phyloP scores from a whole-genome alignment of 2,888 invertebrate species.

The Terebella lapidaria region DNA sequence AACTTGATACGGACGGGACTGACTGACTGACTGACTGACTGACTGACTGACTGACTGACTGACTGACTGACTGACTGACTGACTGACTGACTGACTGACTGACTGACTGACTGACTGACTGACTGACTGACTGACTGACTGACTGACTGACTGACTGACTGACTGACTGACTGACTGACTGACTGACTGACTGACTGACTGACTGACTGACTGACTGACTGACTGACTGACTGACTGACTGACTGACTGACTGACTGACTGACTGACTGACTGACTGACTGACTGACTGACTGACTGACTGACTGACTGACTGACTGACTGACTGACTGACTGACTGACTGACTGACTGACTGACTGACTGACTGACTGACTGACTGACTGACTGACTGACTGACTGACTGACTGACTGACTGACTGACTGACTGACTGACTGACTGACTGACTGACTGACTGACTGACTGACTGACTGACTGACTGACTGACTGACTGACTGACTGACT shows the following conservation, averaged over 20 bases:
- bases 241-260: constrained; percentile 2
- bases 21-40: constrained; percentile 7
- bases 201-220: constrained; percentile 5
- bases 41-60: constrained; percentile 7
- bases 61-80: constrained; percentile 10
- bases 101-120: constrained; percentile 5
- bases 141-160: constrained; percentile 8
- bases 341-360: constrained; percentile 3
- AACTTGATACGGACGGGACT: too few relatives aligned
- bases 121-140: constrained; percentile 2
- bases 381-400: not conserved
- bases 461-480: too few relatives aligned
- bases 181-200: constrained; percentile 1
- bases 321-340: constrained; percentile 4
- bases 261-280: constrained; percentile 3
- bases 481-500: too few relatives aligned
- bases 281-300: constrained; percentile 1
- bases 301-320: constrained; percentile 3
- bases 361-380: constrained; percentile 2
- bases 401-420: not conserved
- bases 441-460: too few relatives aligned
- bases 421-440: too few relatives aligned
- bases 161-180: constrained; percentile 5
- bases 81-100: constrained; percentile 9
- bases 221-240: constrained; percentile 2